These are phyloP conservation scores for Xiphophorus birchmanni DNA, from an alignment of 2,797 vertebrate species.

Conservation along the genomic window DNA sequence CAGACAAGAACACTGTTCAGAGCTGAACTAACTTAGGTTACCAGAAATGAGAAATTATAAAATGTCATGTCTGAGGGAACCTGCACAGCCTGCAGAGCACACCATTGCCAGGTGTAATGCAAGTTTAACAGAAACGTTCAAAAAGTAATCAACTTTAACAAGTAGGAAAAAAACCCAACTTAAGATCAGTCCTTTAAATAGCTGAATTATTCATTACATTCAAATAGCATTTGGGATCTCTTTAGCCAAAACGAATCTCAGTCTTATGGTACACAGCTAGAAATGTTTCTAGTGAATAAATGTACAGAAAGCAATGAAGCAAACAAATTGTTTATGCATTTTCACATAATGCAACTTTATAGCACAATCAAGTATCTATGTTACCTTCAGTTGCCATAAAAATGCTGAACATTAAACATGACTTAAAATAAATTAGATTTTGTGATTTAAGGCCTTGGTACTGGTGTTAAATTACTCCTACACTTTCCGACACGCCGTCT, in stretches of 20 bases:
- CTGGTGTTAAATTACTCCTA: too few species aligned
- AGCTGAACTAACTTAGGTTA: not conserved
- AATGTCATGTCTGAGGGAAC: not conserved
- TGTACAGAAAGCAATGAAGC: not conserved
- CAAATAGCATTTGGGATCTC: not conserved
- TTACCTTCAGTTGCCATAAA: not conserved
- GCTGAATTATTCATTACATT: not conserved
- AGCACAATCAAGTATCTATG: not conserved
- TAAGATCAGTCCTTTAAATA: not conserved
- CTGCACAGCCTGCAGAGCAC: not conserved
- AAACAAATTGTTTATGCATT: not conserved
- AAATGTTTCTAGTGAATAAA: not conserved
- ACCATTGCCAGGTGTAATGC: not conserved
- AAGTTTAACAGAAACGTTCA: not conserved
- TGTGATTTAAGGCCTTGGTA: too few species aligned
- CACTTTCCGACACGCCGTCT: too few species aligned
- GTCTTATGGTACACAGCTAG: not conserved
- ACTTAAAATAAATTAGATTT: too few species aligned
- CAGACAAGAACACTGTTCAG: not conserved
- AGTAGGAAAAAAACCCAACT: not conserved
- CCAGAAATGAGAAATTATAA: not conserved
- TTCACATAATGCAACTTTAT: too few species aligned
- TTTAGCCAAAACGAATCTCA: not conserved
- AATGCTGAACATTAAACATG: too few species aligned
- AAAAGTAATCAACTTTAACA: constrained; percentile 5